Conservation (phyloP, 2,888 invertebrate genomes). For the Hyposoter didymator region DNA sequence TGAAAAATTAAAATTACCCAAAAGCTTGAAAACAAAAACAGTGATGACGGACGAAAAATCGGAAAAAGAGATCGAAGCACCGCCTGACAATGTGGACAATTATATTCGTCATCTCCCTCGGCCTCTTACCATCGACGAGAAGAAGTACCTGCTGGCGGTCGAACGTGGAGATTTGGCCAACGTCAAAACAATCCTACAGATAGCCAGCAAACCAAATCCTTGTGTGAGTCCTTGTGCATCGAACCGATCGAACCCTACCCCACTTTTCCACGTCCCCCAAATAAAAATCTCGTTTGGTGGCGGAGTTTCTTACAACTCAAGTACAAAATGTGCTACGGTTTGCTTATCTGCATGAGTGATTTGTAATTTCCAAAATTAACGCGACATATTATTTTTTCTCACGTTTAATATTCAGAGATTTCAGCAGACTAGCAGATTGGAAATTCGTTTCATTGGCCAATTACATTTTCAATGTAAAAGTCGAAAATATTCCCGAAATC, state of each 20-base stretch:
- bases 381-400: too few species aligned
- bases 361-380: too few species aligned
- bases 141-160: constrained; percentile 95
- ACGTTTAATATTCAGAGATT: too few species aligned
- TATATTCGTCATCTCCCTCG: constrained; percentile 87
- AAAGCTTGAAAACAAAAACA: not conserved
- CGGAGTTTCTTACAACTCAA: not conserved
- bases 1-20: too few species aligned
- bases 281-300: not conserved
- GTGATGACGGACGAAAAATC: constrained; percentile 62
- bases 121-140: constrained; percentile 92
- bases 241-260: not conserved
- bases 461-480: too few species aligned
- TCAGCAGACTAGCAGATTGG: too few species aligned
- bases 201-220: constrained; percentile 72
- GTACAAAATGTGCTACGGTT: not conserved
- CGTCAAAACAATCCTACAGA: constrained; percentile 88
- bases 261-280: not conserved
- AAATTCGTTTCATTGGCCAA: too few species aligned
- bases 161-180: constrained; percentile 96
- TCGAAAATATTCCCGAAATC: too few species aligned
- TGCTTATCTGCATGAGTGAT: not conserved
- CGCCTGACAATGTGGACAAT: constrained; percentile 66
- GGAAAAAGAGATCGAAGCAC: constrained; percentile 73
- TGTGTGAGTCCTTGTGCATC: constrained; percentile 53